Conservation (phyloP, 2,888 invertebrate genomes). For the Chrysomela aeneicollis region DNA sequence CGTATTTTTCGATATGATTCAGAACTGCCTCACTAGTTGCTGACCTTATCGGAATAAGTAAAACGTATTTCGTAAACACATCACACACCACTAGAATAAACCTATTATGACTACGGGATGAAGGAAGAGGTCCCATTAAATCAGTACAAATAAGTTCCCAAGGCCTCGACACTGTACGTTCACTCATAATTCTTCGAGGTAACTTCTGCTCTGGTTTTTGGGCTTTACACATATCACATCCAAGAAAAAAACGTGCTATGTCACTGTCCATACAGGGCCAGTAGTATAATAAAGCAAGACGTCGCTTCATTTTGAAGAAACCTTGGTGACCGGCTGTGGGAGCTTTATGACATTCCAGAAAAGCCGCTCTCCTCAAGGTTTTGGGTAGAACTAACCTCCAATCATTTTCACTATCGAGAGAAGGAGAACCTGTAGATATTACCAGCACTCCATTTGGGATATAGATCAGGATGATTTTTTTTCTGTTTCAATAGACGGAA, state of each 20-base stretch:
- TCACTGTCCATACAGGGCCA: slow-evolving; percentile 27
- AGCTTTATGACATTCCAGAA: slow-evolving; percentile 23
- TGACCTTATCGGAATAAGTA: slow-evolving; percentile 18
- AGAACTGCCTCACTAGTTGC: slow-evolving; percentile 20
- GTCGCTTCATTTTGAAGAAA: slow-evolving; percentile 21
- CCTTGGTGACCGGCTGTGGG: slow-evolving; percentile 27
- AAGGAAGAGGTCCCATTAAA: slow-evolving; percentile 29
- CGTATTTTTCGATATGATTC: slow-evolving; percentile 26
- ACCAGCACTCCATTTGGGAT: slow-evolving; percentile 27
- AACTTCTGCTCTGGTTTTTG: slow-evolving; percentile 24
- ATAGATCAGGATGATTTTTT: slow-evolving; percentile 22
- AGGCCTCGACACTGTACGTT: slow-evolving; percentile 11
- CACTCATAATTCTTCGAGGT: slow-evolving; percentile 27
- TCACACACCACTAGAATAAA: slow-evolving; percentile 29
- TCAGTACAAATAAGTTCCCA: slow-evolving; percentile 29
- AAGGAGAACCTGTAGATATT: slow-evolving; percentile 30
- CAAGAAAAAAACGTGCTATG: slow-evolving; percentile 16
- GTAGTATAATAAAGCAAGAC: slow-evolving; percentile 17
- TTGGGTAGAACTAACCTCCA: slow-evolving; percentile 31
- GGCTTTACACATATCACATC: slow-evolving; percentile 25
- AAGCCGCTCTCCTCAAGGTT: slow-evolving; percentile 9
- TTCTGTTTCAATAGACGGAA: slow-evolving; percentile 13
- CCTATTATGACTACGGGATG: slow-evolving; percentile 9
- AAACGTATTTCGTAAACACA: slow-evolving; percentile 25
- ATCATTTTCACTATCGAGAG: slow-evolving; percentile 14